Evolutionary conservation across 2,113 vertebrate genomes (phyloP).

Genomic region (Tychaedon coryphoeus): DNA sequence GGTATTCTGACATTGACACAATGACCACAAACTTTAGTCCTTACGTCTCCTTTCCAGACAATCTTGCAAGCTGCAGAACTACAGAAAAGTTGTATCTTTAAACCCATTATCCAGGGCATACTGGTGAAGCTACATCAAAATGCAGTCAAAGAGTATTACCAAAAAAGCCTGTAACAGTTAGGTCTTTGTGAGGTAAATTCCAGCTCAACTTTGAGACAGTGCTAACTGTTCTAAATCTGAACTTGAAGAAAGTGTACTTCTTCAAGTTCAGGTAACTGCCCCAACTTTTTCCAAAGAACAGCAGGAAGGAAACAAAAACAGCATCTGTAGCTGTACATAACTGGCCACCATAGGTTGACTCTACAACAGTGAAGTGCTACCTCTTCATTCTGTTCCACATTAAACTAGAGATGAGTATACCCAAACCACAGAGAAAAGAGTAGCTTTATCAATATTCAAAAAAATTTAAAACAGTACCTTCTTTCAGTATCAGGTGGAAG

Average conservation of each 20-base stretch:
- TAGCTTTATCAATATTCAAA: not conserved
- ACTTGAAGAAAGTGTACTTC: not conserved
- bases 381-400: not conserved
- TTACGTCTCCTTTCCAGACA: not conserved
- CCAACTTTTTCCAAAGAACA: not conserved
- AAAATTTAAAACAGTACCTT: not conserved
- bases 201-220: not conserved
- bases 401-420: not conserved
- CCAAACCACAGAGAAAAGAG: not conserved
- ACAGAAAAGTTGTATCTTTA: not conserved
- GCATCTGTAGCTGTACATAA: not conserved
- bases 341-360: not conserved
- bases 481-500: not conserved
- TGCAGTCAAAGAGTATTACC: not conserved
- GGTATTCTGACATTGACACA: not conserved
- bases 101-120: not conserved
- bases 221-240: not conserved
- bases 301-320: not conserved
- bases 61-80: not conserved
- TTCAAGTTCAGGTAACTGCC: not conserved
- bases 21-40: not conserved
- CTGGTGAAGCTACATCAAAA: not conserved
- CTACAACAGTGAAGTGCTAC: not conserved
- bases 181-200: not conserved
- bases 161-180: not conserved